phyloP scores from a whole-genome alignment of 1,140 invertebrate species.

The Probaryconus sp. region DNA sequence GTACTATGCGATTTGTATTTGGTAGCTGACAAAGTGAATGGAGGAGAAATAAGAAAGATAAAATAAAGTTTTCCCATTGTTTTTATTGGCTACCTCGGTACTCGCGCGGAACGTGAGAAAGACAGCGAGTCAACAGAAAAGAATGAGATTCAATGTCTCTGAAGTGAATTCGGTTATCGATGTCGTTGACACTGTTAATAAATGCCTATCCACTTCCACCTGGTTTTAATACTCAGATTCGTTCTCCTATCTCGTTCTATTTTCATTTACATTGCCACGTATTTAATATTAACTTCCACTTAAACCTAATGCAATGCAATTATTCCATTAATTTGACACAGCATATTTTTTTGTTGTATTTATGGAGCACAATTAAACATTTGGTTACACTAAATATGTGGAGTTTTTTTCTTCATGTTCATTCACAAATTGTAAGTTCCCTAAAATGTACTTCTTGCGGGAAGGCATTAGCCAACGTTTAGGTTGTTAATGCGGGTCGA shows the following conservation, averaged over 20 bases:
- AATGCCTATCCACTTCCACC: constrained; percentile 34
- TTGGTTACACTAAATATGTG: constrained; percentile 3
- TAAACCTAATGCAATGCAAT: neutral
- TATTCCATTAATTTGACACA: neutral
- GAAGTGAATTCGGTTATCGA: constrained; percentile 60
- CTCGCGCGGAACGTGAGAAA: constrained; percentile 39
- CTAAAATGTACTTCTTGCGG: constrained; percentile 5
- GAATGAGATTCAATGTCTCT: constrained; percentile 50
- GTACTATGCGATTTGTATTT: constrained; percentile 44
- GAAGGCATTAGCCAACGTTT: constrained; percentile 2
- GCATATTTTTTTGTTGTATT: too few species aligned
- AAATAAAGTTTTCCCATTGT: constrained; percentile 65
- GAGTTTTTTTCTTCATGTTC: constrained; percentile 10
- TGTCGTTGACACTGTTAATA: constrained; percentile 61
- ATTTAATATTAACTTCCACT: neutral
- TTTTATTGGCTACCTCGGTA: constrained; percentile 60
- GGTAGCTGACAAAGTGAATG: constrained; percentile 36
- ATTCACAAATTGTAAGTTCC: constrained; percentile 5
- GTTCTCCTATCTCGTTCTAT: constrained; percentile 7
- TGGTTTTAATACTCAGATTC: neutral
- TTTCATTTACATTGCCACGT: constrained; percentile 1
- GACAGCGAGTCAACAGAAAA: constrained; percentile 46
- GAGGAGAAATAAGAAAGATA: constrained; percentile 45
- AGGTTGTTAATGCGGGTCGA: constrained; percentile 18
- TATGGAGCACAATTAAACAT: neutral